Evolutionary conservation across 2,797 vertebrate species (phyloP), one percentile per base, ranked within the genome.

Genomic region (Clarias platycephalus): DNA sequence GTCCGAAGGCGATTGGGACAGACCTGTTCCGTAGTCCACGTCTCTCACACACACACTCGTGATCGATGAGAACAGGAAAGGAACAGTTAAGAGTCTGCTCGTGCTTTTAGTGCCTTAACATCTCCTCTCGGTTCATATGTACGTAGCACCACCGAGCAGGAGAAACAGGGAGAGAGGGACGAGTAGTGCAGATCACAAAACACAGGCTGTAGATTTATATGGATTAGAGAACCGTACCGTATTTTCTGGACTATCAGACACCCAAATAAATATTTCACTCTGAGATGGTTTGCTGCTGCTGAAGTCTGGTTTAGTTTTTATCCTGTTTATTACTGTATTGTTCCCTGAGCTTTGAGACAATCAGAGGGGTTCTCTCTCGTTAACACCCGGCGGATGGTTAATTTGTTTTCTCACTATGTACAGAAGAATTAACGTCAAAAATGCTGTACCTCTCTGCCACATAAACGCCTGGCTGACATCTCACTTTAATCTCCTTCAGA

Each of bases 81-180:
- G 34, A 74, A 63, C 40, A 37, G n/a, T 55, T 31, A 37, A 34
- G 10, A 57, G 26, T 77, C 76, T 1, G 58, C 76, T 78, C 24
- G 0, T 62, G 9, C 10, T 49, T 62, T 24, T 62, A 60, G 75
- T 13, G 20, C 31, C 9, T 1, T 24, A 28, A 24, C 31, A n/a
- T 64, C 20, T 74, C 37, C 15, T 28, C 15, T 55, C 40, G 40
- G 26, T 28, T 81, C 31, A 22, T 12, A 55, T 20, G 70, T 63
- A 64, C 20, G 49, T 72, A 83, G 81, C 81, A 79, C 81, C 85
- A 49, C 31, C 62, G n/a, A 70, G 26, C 34, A 44, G 44, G 26
- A 72, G 62, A 9, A 24, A 20, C 5, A 40, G 53, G 28, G 60
- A 53, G 16, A 16, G 28, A 68, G 26, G 53, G 18, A 67, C 44